A percentile compares a stretch with the other conserved stretches of the same genome.
phyloP scores from a whole-genome alignment of 2,888 invertebrate species.

The Synanthedon myopaeformis region DNA sequence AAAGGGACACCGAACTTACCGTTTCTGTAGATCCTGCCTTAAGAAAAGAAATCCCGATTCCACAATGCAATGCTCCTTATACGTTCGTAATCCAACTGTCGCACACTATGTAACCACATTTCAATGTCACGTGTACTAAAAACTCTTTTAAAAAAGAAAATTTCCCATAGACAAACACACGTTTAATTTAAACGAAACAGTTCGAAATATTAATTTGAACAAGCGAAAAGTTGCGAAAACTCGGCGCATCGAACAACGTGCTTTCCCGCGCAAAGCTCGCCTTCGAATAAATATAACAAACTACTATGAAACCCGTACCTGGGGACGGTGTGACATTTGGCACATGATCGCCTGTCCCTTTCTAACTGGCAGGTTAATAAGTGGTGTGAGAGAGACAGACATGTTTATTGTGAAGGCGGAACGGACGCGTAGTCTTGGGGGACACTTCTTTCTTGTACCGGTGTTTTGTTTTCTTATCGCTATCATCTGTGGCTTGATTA shows the following conservation, averaged over 20 bases:
- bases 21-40: conserved; percentile 29
- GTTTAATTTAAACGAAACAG: conserved; percentile 1
- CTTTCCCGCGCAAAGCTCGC: conserved; percentile 62
- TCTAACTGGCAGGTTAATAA: conserved; percentile 11
- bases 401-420: conserved; percentile 45
- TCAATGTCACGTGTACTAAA: conserved; percentile 5
- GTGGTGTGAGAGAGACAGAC: conserved; percentile 18
- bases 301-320: conserved; percentile 41
- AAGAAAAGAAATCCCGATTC: conserved; percentile 49
- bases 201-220: conserved; percentile 12
- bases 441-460: conserved; percentile 27
- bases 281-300: conserved; percentile 47
- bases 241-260: conserved; percentile 41
- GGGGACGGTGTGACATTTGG: conserved; percentile 49
- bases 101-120: conserved; percentile 6
- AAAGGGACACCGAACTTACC: conserved; percentile 37
- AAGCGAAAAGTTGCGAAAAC: conserved; percentile 20
- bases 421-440: conserved; percentile 40
- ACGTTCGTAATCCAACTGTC: conserved; percentile 31
- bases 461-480: conserved; percentile 50
- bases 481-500: conserved; percentile 41
- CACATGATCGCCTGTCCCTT: conserved; percentile 30
- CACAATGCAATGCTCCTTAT: conserved; percentile 39
- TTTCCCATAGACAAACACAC: neutral
- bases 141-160: neutral